These are phyloP conservation scores for Acanthis flammea DNA, from an alignment of 2,797 vertebrate species.

Conservation along the genomic window DNA sequence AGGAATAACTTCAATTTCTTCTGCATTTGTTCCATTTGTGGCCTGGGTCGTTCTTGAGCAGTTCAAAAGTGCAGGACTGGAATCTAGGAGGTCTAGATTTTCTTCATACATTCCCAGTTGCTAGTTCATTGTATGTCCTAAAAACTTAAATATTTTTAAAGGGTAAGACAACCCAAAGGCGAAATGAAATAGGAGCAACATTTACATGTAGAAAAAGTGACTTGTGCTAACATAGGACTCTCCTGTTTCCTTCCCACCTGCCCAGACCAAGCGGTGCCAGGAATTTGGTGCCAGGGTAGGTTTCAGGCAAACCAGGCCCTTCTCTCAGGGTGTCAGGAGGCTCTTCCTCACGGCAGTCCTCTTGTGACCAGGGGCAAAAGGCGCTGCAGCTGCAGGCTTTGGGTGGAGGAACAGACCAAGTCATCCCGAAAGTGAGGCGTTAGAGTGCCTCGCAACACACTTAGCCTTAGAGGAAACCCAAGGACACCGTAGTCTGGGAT, in stretches of 20 bases:
- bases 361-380: neutral
- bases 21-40: neutral
- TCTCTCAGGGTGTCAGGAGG: neutral
- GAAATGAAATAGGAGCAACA: neutral
- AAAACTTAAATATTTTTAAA: neutral
- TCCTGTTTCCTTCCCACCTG: neutral
- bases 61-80: neutral
- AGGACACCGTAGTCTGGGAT: fast-evolving
- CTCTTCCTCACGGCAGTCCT: neutral
- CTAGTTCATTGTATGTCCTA: neutral
- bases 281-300: neutral
- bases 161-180: neutral
- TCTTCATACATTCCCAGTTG: neutral
- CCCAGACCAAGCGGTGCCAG: fast-evolving
- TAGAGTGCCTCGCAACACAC: neutral
- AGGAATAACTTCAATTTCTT: neutral
- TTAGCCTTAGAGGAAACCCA: neutral
- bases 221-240: fast-evolving
- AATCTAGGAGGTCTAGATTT: neutral
- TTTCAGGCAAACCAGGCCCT: neutral
- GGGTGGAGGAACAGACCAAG: neutral
- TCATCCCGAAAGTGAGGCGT: fast-evolving
- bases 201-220: neutral
- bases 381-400: neutral
- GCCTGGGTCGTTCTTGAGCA: neutral